Evolutionary conservation across 2,888 invertebrate species (phyloP).

Genomic region (Acronicta aceris): DNA sequence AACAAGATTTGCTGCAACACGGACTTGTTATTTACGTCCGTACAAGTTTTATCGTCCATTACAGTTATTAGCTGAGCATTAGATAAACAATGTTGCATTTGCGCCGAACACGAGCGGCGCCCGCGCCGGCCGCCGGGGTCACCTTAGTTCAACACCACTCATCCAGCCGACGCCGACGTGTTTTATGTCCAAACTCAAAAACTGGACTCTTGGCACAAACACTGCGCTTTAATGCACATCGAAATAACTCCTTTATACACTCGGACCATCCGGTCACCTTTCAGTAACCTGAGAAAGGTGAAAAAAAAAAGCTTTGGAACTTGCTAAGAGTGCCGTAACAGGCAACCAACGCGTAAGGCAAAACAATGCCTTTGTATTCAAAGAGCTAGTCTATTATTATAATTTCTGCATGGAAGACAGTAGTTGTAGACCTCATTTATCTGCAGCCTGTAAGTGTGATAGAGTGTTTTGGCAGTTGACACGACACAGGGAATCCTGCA

Average conservation of each 20-base stretch:
- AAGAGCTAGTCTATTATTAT: no score
- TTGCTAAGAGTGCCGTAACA: no score
- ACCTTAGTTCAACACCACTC: slow-evolving; percentile 9
- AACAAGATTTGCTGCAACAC: background rate
- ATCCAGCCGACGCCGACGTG: slow-evolving; percentile 1
- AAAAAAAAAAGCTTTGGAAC: no score
- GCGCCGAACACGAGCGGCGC: background rate
- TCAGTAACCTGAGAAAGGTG: slow-evolving; percentile 1
- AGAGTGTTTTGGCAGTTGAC: no score
- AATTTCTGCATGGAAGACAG: no score
- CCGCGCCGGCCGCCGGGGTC: slow-evolving; percentile 16
- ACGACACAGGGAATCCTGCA: no score
- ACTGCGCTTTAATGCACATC: slow-evolving; percentile 7
- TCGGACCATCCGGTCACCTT: slow-evolving; percentile 14
- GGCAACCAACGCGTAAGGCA: no score
- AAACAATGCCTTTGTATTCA: no score
- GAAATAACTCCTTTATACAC: slow-evolving; percentile 8
- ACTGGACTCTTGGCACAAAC: slow-evolving; percentile 18
- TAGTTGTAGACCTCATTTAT: no score
- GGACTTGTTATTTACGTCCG: slow-evolving; percentile 1
- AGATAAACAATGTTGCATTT: slow-evolving; percentile 5
- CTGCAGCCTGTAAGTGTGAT: no score
- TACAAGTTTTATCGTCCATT: slow-evolving; percentile 15
- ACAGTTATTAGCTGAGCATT: slow-evolving; percentile 1
- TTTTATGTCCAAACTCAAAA: slow-evolving; percentile 10